Base-by-base conservation (phyloP, 2,797 vertebrate genomes). In the Phoeniculus purpureus region DNA sequence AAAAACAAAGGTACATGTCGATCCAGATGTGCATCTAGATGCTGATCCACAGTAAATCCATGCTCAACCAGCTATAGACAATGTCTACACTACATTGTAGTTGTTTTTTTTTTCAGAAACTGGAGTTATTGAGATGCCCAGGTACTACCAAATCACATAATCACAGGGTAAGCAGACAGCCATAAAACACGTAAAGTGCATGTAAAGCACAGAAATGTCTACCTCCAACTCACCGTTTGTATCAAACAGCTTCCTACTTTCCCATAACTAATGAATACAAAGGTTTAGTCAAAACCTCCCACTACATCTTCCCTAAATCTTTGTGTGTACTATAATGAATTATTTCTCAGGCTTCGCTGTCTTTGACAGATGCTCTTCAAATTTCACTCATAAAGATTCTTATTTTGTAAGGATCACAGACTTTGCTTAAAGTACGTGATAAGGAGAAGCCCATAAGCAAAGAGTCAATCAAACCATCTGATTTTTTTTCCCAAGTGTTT, bases 231-330 rank as follows among this genome's bases (percentile, higher is more conserved):
- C 51, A 86, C 25, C 11, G 62, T 80, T 85, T 74, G 12, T 22
- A 87, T 32, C 52, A 87, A 80, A 75, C 3, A 74, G 22, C n/a
- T 88, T 87, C 60, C 60, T 67, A 77, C 37, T 71, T 87, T 83
- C 54, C 40, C 27, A 29, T 54, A 88, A 83, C 12, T 60, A 87
- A 9, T 27, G 27, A 83, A 72, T 18, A 66, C 22, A 91, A 21
- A 70, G 7, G 56, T 81, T 92, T 81, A 95, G 55, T 92, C 64
- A 87, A 94, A 89, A 70, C 54, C 27, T 94, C 62, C 78, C 25
- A 79, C 60, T 56, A 62, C 5, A 50, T 50, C 29, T 61, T 52
- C 31, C 67, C 31, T 86, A 66, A 75, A 65, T 73, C 27, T 68
- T 51, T 60, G 20, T 34, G 17, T 65, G 31, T 85, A 7, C 66